Conservation (phyloP, 2,888 invertebrate species). For the Tupiocoris notatus region DNA sequence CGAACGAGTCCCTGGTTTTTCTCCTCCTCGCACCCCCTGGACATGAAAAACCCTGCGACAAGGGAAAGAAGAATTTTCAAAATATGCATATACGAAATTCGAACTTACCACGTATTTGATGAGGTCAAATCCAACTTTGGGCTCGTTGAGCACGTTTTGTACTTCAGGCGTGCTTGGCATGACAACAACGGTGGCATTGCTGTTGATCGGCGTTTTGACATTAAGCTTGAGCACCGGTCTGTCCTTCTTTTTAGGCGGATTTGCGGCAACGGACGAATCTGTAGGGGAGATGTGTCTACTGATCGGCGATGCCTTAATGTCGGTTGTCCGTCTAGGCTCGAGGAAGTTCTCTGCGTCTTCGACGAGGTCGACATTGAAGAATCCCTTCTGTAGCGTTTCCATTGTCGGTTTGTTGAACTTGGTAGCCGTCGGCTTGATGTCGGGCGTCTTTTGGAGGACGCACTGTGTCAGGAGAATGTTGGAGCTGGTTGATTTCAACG, state of each 20-base stretch:
- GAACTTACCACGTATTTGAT: conserved; percentile 53
- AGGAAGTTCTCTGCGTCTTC: conserved; percentile 21
- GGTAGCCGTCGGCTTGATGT: not conserved
- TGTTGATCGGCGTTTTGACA: conserved; percentile 13
- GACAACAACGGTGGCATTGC: not conserved
- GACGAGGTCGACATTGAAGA: not conserved
- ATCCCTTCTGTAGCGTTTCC: not conserved
- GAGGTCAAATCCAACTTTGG: conserved; percentile 52
- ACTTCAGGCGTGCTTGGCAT: conserved; percentile 55
- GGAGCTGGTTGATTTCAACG: conserved; percentile 37
- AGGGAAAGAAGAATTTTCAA: too few relatives aligned
- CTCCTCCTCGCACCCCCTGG: too few relatives aligned
- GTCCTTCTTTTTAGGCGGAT: conserved; percentile 3
- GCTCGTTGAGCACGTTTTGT: conserved; percentile 53
- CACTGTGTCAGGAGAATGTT: conserved; percentile 44
- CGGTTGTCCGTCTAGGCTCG: not conserved
- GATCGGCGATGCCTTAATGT: conserved; percentile 19
- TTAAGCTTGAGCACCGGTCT: conserved; percentile 43
- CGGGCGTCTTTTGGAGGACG: conserved; percentile 9
- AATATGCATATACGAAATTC: too few relatives aligned
- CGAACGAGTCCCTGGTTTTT: too few relatives aligned
- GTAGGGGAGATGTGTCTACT: not conserved
- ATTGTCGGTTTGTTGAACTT: not conserved
- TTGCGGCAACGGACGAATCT: not conserved
- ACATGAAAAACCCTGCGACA: too few relatives aligned